phyloP scores from a whole-genome alignment of 2,113 vertebrate genomes.

The Actenoides hombroni region DNA sequence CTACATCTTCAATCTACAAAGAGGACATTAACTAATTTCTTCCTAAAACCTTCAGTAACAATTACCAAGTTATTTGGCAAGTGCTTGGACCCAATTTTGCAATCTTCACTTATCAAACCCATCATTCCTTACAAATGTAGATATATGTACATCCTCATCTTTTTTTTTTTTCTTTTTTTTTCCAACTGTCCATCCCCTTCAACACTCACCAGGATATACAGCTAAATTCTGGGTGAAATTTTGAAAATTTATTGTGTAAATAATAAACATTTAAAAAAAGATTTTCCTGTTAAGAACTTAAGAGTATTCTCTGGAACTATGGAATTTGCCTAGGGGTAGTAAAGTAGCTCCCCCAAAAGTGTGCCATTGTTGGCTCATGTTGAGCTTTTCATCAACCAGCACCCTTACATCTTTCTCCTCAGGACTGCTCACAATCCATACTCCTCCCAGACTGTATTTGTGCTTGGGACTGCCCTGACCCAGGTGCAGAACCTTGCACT shows the following conservation, averaged over 20 bases:
- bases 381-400: no score
- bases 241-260: background rate
- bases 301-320: background rate
- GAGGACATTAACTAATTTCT: background rate
- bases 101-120: background rate
- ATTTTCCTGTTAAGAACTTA: background rate
- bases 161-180: background rate
- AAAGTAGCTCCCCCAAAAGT: no score
- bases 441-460: no score
- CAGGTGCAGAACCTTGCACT: no score
- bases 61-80: background rate
- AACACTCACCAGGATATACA: background rate
- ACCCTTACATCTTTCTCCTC: no score
- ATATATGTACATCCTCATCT: background rate
- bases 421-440: no score
- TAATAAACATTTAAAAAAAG: background rate
- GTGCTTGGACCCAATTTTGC: background rate
- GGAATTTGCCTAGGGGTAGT: no score
- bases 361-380: no score
- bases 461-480: no score
- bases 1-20: background rate
- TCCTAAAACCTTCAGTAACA: background rate
- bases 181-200: background rate
- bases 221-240: background rate
- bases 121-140: background rate